Evolutionary conservation across 2,888 invertebrate species (phyloP).

Genomic region (Ctena decussata): DNA sequence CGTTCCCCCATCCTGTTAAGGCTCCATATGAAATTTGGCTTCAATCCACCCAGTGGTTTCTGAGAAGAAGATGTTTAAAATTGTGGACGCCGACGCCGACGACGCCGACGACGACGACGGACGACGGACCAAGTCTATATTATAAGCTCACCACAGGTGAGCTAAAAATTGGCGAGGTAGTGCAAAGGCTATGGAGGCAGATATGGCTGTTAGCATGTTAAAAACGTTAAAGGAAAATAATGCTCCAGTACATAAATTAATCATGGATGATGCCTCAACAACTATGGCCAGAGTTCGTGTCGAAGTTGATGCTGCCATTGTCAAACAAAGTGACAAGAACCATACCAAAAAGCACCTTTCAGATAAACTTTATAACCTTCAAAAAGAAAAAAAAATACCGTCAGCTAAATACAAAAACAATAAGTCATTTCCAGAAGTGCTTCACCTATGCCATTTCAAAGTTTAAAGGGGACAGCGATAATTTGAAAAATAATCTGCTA

Average conservation of each 20-base stretch:
- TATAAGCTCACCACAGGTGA: too few species aligned
- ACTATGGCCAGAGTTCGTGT: neutral
- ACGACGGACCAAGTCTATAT: too few species aligned
- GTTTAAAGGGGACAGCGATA: neutral
- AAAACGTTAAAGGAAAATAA: neutral
- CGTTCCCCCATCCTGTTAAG: too few species aligned
- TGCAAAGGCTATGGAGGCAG: neutral
- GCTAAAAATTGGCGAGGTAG: neutral
- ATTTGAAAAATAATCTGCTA: neutral
- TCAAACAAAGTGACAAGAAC: neutral
- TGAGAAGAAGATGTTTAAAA: too few species aligned
- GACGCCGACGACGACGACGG: too few species aligned
- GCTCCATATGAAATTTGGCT: too few species aligned
- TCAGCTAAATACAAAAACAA: neutral
- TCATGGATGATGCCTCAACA: neutral
- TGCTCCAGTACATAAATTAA: neutral
- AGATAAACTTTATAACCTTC: neutral
- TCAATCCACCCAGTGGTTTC: too few species aligned
- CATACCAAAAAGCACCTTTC: neutral
- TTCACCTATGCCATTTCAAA: neutral
- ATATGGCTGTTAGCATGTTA: neutral
- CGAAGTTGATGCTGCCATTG: neutral
- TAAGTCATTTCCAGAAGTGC: neutral
- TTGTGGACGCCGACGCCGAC: too few species aligned
- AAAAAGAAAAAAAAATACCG: neutral